Evolutionary conservation across 2,888 invertebrate genomes (phyloP).

Genomic region (Emesis furor): DNA sequence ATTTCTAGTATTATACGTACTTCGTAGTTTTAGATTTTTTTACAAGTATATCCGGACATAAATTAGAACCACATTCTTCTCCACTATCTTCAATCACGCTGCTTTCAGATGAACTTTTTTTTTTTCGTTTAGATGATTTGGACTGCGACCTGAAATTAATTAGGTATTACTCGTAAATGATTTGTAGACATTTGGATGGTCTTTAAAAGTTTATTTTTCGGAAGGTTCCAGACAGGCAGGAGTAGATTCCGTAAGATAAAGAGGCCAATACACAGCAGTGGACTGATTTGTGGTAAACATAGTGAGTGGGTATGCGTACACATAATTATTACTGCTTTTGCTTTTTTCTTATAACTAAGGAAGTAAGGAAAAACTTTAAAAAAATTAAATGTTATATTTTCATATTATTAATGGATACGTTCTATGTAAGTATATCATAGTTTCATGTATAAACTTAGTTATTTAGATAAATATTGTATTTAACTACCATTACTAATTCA

Average conservation of each 20-base stretch:
- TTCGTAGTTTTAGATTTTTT: no score
- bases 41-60: no score
- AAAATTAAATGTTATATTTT: not conserved
- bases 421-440: not conserved
- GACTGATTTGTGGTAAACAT: slow-evolving; percentile 12
- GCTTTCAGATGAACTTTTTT: not conserved
- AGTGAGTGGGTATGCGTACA: slow-evolving; percentile 10
- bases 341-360: not conserved
- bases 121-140: not conserved
- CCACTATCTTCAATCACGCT: no score
- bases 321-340: slow-evolving; percentile 8
- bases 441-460: slow-evolving; percentile 14
- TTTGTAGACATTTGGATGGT: not conserved
- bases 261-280: not conserved
- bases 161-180: no score
- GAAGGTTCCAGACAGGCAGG: not conserved
- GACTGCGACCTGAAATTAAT: slow-evolving; percentile 10
- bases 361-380: not conserved
- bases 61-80: no score
- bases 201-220: not conserved
- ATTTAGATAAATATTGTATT: slow-evolving; percentile 7
- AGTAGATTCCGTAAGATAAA: not conserved
- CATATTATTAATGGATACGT: not conserved
- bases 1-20: no score
- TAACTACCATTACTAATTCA: slow-evolving; percentile 1